These are phyloP conservation scores for Eupleurogrammus muticus DNA, from an alignment of 2,797 vertebrate species.

Conservation along the genomic window DNA sequence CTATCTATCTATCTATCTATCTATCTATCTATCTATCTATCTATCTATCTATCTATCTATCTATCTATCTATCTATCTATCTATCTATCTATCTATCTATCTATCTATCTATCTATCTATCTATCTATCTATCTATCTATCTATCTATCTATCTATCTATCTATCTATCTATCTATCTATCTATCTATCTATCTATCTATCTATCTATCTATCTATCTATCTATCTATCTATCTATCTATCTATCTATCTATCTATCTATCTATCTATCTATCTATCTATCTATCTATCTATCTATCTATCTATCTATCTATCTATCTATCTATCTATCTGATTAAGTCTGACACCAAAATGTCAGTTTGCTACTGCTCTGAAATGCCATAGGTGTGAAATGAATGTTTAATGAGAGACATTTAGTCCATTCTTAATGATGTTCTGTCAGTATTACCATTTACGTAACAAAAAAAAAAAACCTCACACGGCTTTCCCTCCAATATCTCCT, in stretches of 20 bases:
- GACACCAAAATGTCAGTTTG: conserved; percentile 35
- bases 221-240: neutral
- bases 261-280: too few relatives aligned
- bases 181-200: too few relatives aligned
- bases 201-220: conserved; percentile 9
- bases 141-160: too few relatives aligned
- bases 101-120: conserved; percentile 3
- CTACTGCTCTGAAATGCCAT: conserved; percentile 27
- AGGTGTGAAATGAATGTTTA: conserved; percentile 13
- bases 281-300: too few relatives aligned
- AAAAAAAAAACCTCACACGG: neutral
- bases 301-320: neutral
- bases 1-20: neutral
- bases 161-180: too few relatives aligned
- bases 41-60: too few relatives aligned
- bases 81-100: too few relatives aligned
- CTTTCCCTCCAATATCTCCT: conserved; percentile 27
- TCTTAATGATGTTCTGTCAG: conserved; percentile 23
- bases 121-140: conserved; percentile 1
- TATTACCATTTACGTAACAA: conserved; percentile 1
- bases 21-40: conserved; percentile 8
- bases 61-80: too few relatives aligned
- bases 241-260: too few relatives aligned
- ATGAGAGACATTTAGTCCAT: conserved; percentile 2
- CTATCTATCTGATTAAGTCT: conserved; percentile 32